A percentile compares a stretch with the other conserved stretches of the same genome.
Evolutionary conservation across 1,140 invertebrate species (phyloP).

Genomic region (Dinothrombium tinctorium): DNA sequence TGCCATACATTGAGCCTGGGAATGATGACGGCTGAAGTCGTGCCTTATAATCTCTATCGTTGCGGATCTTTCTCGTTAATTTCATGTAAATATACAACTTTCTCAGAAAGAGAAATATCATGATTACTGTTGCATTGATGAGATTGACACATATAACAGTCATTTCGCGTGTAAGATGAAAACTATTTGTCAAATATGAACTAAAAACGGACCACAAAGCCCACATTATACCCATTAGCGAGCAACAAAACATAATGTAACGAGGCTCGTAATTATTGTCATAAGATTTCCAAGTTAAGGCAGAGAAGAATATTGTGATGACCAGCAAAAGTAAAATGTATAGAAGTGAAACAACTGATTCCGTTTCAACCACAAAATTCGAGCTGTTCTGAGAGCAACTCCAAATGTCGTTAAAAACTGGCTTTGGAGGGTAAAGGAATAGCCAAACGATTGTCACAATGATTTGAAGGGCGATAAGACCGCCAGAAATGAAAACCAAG

Average conservation of each 20-base stretch:
- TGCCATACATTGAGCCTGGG: background rate
- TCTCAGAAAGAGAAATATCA: background rate
- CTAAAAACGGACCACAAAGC: constrained; percentile 20
- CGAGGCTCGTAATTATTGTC: constrained; percentile 22
- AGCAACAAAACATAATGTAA: constrained; percentile 23
- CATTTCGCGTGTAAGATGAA: background rate
- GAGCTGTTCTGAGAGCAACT: constrained; percentile 19
- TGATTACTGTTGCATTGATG: background rate
- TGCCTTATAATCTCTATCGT: background rate
- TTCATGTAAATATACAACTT: background rate
- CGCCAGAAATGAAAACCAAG: constrained; percentile 21
- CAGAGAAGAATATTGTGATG: constrained; percentile 21
- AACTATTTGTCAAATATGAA: background rate
- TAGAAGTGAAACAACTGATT: constrained; percentile 24
- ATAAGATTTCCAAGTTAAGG: constrained; percentile 22
- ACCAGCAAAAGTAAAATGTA: constrained; percentile 26
- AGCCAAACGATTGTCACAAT: constrained; percentile 25
- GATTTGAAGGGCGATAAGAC: constrained; percentile 24
- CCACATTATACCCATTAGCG: constrained; percentile 22
- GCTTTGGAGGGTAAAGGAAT: constrained; percentile 21
- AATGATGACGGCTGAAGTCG: background rate
- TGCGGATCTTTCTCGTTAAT: background rate
- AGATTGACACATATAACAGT: background rate
- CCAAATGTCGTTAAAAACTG: constrained; percentile 12
- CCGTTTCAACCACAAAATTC: constrained; percentile 20